Evolutionary conservation across 2,888 invertebrate genomes (phyloP).

Genomic region (Anagyrus pseudococci): DNA sequence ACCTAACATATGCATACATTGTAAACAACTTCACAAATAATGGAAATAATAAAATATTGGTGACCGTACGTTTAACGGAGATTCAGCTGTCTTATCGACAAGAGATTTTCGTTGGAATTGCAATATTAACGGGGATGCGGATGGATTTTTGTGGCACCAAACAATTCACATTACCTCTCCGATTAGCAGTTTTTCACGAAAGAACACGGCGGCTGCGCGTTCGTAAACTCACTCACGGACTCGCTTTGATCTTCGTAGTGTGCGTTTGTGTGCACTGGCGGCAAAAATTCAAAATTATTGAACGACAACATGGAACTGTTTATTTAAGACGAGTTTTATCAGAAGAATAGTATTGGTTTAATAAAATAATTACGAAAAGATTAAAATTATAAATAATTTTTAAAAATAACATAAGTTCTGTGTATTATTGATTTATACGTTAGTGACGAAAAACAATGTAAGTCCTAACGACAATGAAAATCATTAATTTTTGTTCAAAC

Average conservation of each 20-base stretch:
- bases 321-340: no score
- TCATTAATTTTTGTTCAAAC: no score
- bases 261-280: slow-evolving; percentile 9
- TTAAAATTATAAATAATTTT: no score
- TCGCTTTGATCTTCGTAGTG: background rate
- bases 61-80: background rate
- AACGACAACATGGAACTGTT: no score
- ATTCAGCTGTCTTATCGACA: background rate
- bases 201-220: slow-evolving; percentile 38
- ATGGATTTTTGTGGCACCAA: slow-evolving; percentile 45
- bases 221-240: background rate
- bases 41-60: background rate
- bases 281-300: no score
- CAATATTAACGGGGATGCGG: slow-evolving; percentile 45
- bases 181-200: slow-evolving; percentile 46
- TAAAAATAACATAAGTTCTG: no score
- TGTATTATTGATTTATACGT: no score
- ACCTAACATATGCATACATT: background rate
- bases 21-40: background rate
- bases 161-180: slow-evolving; percentile 49
- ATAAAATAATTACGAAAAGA: no score
- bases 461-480: no score
- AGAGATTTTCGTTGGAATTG: background rate
- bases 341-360: no score
- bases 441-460: no score